phyloP scores from a whole-genome alignment of 2,113 vertebrate species.

The Dasyurus viverrinus region DNA sequence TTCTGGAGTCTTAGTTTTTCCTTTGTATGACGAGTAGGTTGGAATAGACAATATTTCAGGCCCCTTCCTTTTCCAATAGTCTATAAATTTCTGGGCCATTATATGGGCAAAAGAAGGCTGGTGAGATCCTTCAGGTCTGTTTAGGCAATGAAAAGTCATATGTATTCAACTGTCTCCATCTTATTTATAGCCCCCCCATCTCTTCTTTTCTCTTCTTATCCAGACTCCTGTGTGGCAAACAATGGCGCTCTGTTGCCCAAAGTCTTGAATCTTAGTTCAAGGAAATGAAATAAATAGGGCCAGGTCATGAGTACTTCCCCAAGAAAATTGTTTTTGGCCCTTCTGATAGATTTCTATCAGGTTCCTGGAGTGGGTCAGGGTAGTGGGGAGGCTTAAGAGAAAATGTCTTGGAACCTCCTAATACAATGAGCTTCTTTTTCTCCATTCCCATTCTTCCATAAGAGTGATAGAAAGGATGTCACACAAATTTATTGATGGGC shows the following conservation, averaged over 20 bases:
- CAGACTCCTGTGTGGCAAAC: not conserved
- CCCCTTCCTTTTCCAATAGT: not conserved
- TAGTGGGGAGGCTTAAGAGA: not conserved
- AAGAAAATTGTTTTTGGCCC: not conserved
- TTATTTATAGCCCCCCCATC: not conserved
- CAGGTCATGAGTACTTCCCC: not conserved
- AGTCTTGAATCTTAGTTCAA: not conserved
- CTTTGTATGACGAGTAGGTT: not conserved
- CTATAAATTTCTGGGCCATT: not conserved
- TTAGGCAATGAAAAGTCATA: not conserved
- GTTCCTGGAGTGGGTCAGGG: not conserved
- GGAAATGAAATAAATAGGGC: not conserved
- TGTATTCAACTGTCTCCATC: not conserved
- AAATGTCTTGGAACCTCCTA: not conserved
- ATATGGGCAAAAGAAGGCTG: not conserved
- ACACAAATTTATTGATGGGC: not conserved
- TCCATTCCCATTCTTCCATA: not conserved
- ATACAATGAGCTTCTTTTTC: not conserved
- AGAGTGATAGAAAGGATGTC: not conserved
- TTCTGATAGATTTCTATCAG: not conserved
- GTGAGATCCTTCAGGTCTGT: not conserved
- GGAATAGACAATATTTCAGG: not conserved
- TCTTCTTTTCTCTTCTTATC: not conserved
- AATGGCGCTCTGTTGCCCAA: not conserved
- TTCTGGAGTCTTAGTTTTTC: not conserved